Base-by-base conservation (phyloP, 2,113 vertebrate genomes). In the Tragulus kanchil region DNA sequence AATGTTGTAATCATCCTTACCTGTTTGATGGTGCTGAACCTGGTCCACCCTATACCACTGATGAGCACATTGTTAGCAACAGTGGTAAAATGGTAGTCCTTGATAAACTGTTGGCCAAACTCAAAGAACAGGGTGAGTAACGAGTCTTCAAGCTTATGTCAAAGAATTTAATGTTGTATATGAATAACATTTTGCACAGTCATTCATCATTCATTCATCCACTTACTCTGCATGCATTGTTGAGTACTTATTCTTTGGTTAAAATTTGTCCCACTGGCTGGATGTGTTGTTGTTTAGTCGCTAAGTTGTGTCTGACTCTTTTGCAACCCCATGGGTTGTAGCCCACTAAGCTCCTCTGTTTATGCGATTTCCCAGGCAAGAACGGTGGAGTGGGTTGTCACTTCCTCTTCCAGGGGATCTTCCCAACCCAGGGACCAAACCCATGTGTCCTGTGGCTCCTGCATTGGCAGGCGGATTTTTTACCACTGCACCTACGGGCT, bases 1-100 rank as follows among this genome's bases (percentile, higher is more conserved):
- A 99, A 50, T 99, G 99, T 97, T 99, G 99, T 85, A 99, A 99
- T 96, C 99, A 99, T 90, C 99, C 99, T 0, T 99, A 99, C 94
- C 98, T 99, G 14, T 99, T 99, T 90, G 99, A 99, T 89, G 99
- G 99, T 25, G 99, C 99, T 11, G 99, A 99, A 90, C 99, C 99
- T 0, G 99, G 99, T 25, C 99, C 99, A 31, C 99, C 99, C 3
- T 99, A 99, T 56, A 99, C 99, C 94, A 99, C 99, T 50, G 99
- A 99, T 98, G 99, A 99, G 0, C 99, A 99, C 94, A 98, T 99
- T 85, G 99, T 99, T 97, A 99, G 97, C 96, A 99, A 99, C 98
- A 99, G 99, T 88, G 99, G 99, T 21, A 99, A 99, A 98, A 99
- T 99, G 99, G 97, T 99, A 28, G 99, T 98, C 67, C 97, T 99